Base-by-base conservation (phyloP, 2,888 invertebrate genomes). In the Meta bourneti region DNA sequence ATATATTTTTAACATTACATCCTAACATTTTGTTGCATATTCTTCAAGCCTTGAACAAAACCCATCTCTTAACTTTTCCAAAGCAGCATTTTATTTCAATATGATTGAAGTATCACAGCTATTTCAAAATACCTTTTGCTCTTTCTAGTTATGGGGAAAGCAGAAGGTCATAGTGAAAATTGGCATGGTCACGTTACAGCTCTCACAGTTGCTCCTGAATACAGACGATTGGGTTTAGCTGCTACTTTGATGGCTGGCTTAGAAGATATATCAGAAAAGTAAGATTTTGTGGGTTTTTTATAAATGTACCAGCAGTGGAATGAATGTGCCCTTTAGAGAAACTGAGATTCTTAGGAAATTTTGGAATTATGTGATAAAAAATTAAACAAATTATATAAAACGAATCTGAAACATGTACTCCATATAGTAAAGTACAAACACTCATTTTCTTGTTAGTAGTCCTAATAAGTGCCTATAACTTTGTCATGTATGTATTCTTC, bases 181-280 rank as follows among this genome's bases (percentile, higher is more conserved):
- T 99, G 99, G 99, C 99, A 99, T 96, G 99, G 99, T 0, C 99
- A 99, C 95, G 99, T 99, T 11, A 99, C 99, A 75, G 99, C 99
- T 1, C 95, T 99, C 70, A 99, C 99, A 7, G 99, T 99, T 1
- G 98, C 99, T 6, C 98, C 99, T 0, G 98, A 98, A 94, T 99
- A 97, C 94, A 96, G 99, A 94, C 96, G 99, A 93, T 95, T 99
- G 13, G 99, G 99, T 1, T 96, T 99, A 85, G 99, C 99, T 71
- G 98, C 97, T 7, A 97, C 97, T 85, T 96, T 99, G 78, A 99
- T 99, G 98, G 97, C 97, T 94, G 97, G 97, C 94, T 95, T 99
- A 81, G 99, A 99, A 95, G 97, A 98, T 94, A 97, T 98, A 89
- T 99, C 99, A 2, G 99, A 99, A 95, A 98, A 97, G 95, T 95